Evolutionary conservation across 2,797 vertebrate genomes (phyloP), one percentile per base, ranked within the genome.

Genomic region (Urosaurus nigricauda): DNA sequence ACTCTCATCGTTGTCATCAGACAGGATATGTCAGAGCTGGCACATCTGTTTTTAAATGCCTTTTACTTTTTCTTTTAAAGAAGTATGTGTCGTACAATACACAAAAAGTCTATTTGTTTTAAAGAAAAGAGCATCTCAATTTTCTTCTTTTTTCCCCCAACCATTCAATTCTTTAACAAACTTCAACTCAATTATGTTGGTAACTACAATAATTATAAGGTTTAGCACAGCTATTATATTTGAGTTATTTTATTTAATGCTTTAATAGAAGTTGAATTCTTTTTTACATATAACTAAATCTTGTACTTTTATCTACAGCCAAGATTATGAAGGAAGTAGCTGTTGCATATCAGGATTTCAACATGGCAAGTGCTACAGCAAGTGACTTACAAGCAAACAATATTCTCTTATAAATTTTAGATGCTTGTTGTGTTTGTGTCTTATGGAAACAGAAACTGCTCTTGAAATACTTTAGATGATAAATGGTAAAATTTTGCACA

Each of bases 1-100:
- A 92, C 94, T 95, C 93, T 95, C 94, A 93, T 94, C 90, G 56
- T 94, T 96, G 93, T 96, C 93, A 96, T 94, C 93, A 95, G 94
- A 95, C 94, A 92, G 92, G 88, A 96, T 95, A 95, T 95, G 95
- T 95, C 95, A 96, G 94, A 95, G 88, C 92, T 96, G 95, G 95
- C 94, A 96, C 91, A 87, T 95, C 92, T 92, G 84, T 1, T 0
- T 94, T 95, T 93, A 94, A 85, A 81, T 90, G 91, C 90, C 90
- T 94, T 95, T 93, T 92, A 93, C 85, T 94, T 94, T 88, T 94
- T 92, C 83, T 65, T 88, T 74, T 84, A 83, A 84, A 43, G 74
- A 93, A 89, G 17, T 79, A 93, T 89, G 65, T 88, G 78, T 79
- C 93, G 94, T 91, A 89, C 88, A 94, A 92, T 88, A 90, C 93